Evolutionary conservation across 2,797 vertebrate genomes (phyloP).

Genomic region (Adrianichthys oophorus): DNA sequence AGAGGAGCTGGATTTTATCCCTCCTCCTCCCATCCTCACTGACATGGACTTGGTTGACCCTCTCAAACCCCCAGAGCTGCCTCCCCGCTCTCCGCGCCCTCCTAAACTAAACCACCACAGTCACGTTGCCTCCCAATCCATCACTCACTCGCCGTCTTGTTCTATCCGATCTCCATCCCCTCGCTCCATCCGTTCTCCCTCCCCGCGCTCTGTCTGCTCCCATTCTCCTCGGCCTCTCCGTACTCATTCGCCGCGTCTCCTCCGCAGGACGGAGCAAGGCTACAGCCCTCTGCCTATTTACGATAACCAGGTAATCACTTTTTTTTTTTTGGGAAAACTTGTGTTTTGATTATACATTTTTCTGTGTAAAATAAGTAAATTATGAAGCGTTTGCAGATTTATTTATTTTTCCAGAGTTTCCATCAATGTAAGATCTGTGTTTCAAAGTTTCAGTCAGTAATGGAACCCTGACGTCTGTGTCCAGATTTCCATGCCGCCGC

Average conservation of each 20-base stretch:
- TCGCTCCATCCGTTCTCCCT: slow-evolving; percentile 71
- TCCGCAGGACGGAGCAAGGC: slow-evolving; percentile 67
- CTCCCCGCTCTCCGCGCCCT: slow-evolving; percentile 74
- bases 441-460: neutral
- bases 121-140: slow-evolving; percentile 57
- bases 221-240: slow-evolving; percentile 75
- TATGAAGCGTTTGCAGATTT: too few relatives aligned
- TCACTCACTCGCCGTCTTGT: slow-evolving; percentile 68
- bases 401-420: too few relatives aligned
- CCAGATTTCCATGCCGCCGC: slow-evolving; percentile 66
- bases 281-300: slow-evolving; percentile 75
- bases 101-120: slow-evolving; percentile 75
- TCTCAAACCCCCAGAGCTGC: slow-evolving; percentile 73
- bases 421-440: neutral
- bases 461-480: neutral
- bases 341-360: neutral
- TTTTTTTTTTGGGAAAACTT: too few relatives aligned
- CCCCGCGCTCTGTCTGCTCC: slow-evolving; percentile 74
- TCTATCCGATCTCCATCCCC: slow-evolving; percentile 74
- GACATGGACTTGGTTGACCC: slow-evolving; percentile 74
- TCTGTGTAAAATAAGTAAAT: too few relatives aligned
- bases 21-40: slow-evolving; percentile 71
- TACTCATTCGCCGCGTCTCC: slow-evolving; percentile 71
- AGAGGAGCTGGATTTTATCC: slow-evolving; percentile 73
- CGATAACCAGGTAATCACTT: slow-evolving; percentile 73